Conservation (phyloP, 2,113 vertebrate genomes). For the Alouatta palliata region DNA sequence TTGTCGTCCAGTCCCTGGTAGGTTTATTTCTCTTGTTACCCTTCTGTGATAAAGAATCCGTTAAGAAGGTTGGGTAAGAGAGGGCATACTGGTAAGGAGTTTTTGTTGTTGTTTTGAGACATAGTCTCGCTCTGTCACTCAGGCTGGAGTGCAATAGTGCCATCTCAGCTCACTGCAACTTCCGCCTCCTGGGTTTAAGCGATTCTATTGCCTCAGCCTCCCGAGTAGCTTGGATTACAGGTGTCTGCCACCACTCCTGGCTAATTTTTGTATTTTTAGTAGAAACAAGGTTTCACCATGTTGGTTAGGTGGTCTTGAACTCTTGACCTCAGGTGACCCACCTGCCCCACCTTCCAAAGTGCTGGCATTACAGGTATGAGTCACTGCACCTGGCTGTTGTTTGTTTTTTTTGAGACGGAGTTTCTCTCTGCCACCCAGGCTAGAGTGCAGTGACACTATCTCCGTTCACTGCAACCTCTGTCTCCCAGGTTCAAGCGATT, state of each 20-base stretch:
- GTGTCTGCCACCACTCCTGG: no score
- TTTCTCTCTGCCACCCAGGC: no score
- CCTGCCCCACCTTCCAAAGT: neutral
- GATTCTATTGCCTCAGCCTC: neutral
- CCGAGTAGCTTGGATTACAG: neutral
- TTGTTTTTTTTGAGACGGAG: no score
- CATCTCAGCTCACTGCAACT: neutral
- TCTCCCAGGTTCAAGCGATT: no score
- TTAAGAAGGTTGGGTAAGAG: neutral
- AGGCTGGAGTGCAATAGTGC: accelerated
- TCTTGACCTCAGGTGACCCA: no score
- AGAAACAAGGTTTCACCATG: neutral
- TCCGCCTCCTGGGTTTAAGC: neutral
- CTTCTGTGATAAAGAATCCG: neutral
- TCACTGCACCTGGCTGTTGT: neutral
- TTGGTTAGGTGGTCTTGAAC: neutral
- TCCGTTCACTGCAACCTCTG: no score
- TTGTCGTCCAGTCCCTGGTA: conserved; percentile 96
- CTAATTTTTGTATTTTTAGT: neutral
- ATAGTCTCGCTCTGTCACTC: neutral
- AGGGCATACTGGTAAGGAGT: neutral
- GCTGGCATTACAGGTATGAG: neutral
- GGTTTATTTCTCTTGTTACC: conserved; percentile 28
- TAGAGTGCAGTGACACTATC: no score
- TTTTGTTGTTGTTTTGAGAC: neutral